These are phyloP conservation scores for Apodemia mormo DNA, from an alignment of 2,888 invertebrate species.

Conservation along the genomic window DNA sequence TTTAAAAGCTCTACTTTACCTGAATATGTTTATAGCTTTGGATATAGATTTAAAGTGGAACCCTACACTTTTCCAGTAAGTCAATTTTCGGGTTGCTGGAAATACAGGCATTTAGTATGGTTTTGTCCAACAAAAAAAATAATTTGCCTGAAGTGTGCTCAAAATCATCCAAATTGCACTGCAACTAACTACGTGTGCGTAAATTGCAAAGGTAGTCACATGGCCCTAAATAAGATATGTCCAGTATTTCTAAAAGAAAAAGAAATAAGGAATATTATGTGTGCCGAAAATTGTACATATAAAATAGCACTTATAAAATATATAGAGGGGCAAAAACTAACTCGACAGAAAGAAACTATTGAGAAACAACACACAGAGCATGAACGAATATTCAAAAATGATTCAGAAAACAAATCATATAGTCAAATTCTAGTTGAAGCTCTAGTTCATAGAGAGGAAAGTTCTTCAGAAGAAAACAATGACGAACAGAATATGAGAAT, in stretches of 20 bases:
- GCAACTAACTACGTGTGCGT: constrained; percentile 19
- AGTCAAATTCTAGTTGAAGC: neutral
- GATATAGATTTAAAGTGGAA: constrained; percentile 18
- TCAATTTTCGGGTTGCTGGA: constrained; percentile 22
- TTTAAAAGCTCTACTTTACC: neutral
- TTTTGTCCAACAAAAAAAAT: constrained; percentile 19
- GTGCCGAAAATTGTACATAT: constrained; percentile 19
- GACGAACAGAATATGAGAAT: neutral
- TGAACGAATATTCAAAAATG: no score
- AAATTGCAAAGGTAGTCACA: constrained; percentile 32
- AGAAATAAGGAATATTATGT: constrained; percentile 27
- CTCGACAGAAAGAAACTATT: neutral
- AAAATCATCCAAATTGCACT: constrained; percentile 14
- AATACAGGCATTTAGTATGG: constrained; percentile 12
- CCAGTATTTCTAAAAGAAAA: constrained; percentile 33
- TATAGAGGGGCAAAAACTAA: neutral
- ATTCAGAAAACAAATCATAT: neutral
- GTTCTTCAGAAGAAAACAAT: neutral
- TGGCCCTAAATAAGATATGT: no score
- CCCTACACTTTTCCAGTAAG: constrained; percentile 11
- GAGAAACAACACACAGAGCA: neutral
- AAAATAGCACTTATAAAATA: constrained; percentile 7
- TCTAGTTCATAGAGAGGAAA: neutral
- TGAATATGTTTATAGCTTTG: neutral
- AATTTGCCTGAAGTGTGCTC: constrained; percentile 22